phyloP scores from a whole-genome alignment of 2,888 invertebrate species.

The Ctena decussata region DNA sequence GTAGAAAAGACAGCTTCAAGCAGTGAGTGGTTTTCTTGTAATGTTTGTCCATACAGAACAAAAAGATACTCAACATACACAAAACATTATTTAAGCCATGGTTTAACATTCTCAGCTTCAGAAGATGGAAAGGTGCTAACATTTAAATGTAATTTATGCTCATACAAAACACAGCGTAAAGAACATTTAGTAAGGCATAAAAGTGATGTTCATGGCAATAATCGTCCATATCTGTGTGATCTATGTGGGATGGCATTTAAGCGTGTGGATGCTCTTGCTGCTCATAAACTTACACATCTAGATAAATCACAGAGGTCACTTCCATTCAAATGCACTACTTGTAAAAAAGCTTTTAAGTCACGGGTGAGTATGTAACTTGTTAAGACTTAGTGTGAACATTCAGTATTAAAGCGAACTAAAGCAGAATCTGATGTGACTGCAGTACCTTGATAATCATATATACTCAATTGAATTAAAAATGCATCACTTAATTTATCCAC shows the following conservation, averaged over 20 bases:
- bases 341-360: constrained; percentile 85
- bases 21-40: neutral
- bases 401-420: too few species aligned
- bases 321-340: constrained; percentile 81
- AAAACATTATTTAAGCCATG: neutral
- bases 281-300: constrained; percentile 87
- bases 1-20: neutral
- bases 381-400: too few species aligned
- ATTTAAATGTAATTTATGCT: constrained; percentile 85
- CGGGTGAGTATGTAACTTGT: constrained; percentile 75
- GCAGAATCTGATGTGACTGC: too few species aligned
- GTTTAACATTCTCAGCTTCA: neutral
- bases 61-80: neutral
- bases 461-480: too few species aligned
- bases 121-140: constrained; percentile 46
- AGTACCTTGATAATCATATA: too few species aligned
- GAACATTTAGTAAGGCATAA: constrained; percentile 86
- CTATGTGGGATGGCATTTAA: constrained; percentile 88
- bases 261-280: constrained; percentile 88
- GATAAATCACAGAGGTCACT: constrained; percentile 72
- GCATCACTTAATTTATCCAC: too few species aligned
- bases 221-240: constrained; percentile 88
- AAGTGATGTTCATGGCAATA: constrained; percentile 87
- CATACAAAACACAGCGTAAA: constrained; percentile 85
- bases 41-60: neutral